A percentile compares a stretch with the other conserved stretches of the same genome.
Conservation (phyloP, 2,113 vertebrate species). For the Sinocyclocheilus maitianheensis region DNA sequence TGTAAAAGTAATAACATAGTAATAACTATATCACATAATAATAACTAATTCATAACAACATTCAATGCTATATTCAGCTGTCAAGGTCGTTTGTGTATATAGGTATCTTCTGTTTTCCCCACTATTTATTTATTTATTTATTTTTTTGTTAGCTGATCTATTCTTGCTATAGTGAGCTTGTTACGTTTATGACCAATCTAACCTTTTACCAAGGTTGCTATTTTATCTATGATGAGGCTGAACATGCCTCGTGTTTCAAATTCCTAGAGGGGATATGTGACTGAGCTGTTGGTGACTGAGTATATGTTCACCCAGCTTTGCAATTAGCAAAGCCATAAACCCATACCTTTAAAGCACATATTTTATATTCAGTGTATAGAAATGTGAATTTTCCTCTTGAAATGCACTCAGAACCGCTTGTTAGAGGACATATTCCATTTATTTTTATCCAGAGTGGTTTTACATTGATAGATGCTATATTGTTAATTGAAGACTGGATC, state of each 20-base stretch:
- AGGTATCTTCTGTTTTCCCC: background rate
- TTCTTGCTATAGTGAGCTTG: background rate
- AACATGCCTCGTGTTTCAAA: constrained; percentile 42
- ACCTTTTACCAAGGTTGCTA: constrained; percentile 39
- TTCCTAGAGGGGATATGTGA: constrained; percentile 18
- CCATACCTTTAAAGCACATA: background rate
- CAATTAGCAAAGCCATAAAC: background rate
- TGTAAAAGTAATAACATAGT: background rate
- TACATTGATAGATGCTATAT: background rate
- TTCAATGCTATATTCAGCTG: no score
- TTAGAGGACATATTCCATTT: background rate
- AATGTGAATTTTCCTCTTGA: background rate
- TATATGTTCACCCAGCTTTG: background rate
- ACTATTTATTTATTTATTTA: background rate
- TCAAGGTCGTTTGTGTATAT: no score
- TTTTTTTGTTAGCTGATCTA: background rate
- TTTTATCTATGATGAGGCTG: constrained; percentile 33
- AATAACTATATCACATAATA: no score
- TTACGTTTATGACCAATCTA: background rate
- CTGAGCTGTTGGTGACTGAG: background rate
- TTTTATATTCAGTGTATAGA: background rate
- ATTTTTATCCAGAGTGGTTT: background rate
- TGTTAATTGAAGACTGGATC: background rate
- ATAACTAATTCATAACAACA: no score
- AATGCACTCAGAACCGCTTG: background rate